Percentiles rank a stretch among this genome's conserved stretches.
Conservation (phyloP, 2,888 invertebrate genomes). For the Choreutis nemorana region DNA sequence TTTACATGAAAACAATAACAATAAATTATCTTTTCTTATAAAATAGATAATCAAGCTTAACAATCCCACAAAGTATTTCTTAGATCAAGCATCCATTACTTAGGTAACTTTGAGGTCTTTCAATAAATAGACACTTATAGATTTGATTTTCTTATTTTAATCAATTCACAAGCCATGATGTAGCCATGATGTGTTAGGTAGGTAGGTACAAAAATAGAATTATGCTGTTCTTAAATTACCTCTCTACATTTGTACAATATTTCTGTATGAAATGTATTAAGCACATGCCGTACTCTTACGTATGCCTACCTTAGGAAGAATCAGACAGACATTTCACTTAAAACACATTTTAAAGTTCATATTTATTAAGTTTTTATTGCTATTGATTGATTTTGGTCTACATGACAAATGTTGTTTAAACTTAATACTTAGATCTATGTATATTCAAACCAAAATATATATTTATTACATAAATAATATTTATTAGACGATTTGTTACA, state of each 20-base stretch:
- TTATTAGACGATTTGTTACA: too few species aligned
- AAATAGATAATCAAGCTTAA: constrained; percentile 4
- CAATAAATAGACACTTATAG: too few species aligned
- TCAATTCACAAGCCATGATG: too few species aligned
- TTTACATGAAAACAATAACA: constrained; percentile 3
- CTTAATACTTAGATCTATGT: too few species aligned
- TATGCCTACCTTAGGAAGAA: constrained; percentile 5
- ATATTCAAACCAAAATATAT: too few species aligned
- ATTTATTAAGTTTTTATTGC: too few species aligned
- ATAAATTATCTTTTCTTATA: constrained; percentile 3
- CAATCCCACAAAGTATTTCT: constrained; percentile 3
- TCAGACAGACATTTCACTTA: constrained; percentile 6
- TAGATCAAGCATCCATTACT: constrained; percentile 2
- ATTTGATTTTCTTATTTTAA: too few species aligned
- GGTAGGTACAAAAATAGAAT: constrained; percentile 6
- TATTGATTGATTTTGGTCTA: too few species aligned
- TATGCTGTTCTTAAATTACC: constrained; percentile 6
- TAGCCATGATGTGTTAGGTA: constrained; percentile 1
- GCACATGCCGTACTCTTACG: constrained; percentile 7
- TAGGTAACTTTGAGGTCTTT: constrained; percentile 2
- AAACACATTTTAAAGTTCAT: too few species aligned
- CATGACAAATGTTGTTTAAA: too few species aligned
- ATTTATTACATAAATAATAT: too few species aligned
- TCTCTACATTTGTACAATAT: constrained; percentile 8
- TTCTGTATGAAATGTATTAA: constrained; percentile 5